Percentiles rank a stretch among this genome's conserved stretches.
These are phyloP conservation scores for Neocloeon triangulifer DNA, from an alignment of 1,140 invertebrate genomes.

Conservation along the genomic window DNA sequence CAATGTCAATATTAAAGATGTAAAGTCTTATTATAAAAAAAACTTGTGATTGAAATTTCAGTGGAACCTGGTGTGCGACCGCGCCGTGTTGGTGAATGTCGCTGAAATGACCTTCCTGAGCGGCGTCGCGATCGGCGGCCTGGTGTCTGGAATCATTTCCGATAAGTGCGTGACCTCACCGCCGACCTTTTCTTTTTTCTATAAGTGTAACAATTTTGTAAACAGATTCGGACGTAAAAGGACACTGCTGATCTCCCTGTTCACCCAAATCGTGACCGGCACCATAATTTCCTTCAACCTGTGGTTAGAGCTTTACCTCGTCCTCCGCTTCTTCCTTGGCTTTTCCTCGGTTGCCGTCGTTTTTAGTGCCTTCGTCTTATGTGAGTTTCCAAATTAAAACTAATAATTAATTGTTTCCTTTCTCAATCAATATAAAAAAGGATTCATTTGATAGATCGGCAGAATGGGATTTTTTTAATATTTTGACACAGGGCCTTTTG, in stretches of 20 bases:
- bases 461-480: no score
- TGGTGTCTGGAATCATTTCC: conserved; percentile 8
- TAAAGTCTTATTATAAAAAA: no score
- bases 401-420: conserved; percentile 3
- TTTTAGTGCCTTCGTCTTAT: conserved; percentile 42
- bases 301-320: conserved; percentile 36
- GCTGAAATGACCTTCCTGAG: conserved; percentile 10
- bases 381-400: conserved; percentile 12
- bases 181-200: neutral
- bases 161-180: conserved; percentile 8
- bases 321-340: conserved; percentile 33
- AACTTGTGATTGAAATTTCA: no score
- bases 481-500: no score
- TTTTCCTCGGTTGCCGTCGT: conserved; percentile 47
- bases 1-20: no score
- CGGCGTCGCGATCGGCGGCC: conserved; percentile 9
- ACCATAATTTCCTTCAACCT: conserved; percentile 28
- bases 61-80: conserved; percentile 12
- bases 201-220: no score
- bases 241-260: conserved; percentile 8
- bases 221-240: conserved; percentile 8
- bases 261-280: conserved; percentile 8
- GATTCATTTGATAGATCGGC: no score
- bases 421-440: conserved; percentile 7
- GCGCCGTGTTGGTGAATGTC: conserved; percentile 8